These are phyloP conservation scores for Lateolabrax maculatus DNA, from an alignment of 2,797 vertebrate species.

Conservation along the genomic window DNA sequence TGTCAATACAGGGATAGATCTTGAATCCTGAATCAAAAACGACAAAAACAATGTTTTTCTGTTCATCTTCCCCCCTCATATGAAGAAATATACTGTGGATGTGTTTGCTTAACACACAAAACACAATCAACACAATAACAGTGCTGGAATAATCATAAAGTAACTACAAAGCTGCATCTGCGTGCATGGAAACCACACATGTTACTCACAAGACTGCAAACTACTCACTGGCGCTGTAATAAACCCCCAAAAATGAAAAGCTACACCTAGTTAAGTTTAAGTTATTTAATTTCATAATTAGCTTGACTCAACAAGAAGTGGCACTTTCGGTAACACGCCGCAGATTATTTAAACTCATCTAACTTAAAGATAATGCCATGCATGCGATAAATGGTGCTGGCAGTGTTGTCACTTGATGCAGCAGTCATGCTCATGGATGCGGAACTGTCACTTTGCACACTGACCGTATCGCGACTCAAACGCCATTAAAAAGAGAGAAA, in stretches of 20 bases:
- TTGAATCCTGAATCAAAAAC: background rate
- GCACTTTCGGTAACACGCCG: background rate
- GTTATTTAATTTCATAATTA: background rate
- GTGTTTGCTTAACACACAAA: background rate
- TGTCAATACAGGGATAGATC: background rate
- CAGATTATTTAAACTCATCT: rapidly evolving
- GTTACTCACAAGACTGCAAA: too few species aligned
- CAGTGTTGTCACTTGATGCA: constrained; percentile 32
- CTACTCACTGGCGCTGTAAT: too few species aligned
- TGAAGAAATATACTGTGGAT: background rate
- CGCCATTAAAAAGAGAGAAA: background rate
- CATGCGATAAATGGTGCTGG: background rate
- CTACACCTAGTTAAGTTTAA: background rate
- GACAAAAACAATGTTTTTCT: background rate
- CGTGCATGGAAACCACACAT: background rate
- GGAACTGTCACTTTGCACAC: constrained; percentile 70
- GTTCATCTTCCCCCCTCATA: too few species aligned
- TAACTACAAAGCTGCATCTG: too few species aligned
- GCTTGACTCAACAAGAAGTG: background rate
- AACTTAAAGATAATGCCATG: background rate
- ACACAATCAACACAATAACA: background rate
- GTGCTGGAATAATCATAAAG: background rate
- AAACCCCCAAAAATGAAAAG: too few species aligned
- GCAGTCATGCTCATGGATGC: constrained; percentile 52
- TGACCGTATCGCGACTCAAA: background rate